Evolutionary conservation across 1,140 invertebrate genomes (phyloP).

Genomic region (Lepidotrigona ventralis): DNA sequence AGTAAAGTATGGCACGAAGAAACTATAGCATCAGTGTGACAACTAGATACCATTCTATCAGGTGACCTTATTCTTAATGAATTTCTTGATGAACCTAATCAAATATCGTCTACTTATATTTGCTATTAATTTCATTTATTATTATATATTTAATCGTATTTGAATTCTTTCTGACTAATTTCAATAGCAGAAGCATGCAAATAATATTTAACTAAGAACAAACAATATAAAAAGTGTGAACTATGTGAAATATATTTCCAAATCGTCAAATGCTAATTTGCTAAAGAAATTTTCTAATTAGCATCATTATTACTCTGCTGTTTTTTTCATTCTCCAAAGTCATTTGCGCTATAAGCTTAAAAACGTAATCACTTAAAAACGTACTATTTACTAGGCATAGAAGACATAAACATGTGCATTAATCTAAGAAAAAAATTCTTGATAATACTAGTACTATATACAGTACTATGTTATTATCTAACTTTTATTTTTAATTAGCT

Average conservation of each 20-base stretch:
- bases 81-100: conserved; percentile 72
- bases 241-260: conserved; percentile 56
- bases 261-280: conserved; percentile 54
- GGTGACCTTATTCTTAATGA: conserved; percentile 83
- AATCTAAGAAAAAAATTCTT: conserved; percentile 35
- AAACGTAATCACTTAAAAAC: conserved; percentile 59
- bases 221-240: conserved; percentile 55
- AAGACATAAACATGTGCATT: conserved; percentile 50
- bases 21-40: conserved; percentile 80
- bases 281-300: conserved; percentile 62
- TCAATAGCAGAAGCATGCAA: conserved; percentile 68
- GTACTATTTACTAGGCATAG: conserved; percentile 59
- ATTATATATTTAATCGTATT: conserved; percentile 20
- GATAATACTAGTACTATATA: not conserved
- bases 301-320: conserved; percentile 42
- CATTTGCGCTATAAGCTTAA: conserved; percentile 68
- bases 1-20: conserved; percentile 73
- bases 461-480: not conserved
- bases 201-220: conserved; percentile 54
- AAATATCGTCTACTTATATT: conserved; percentile 34
- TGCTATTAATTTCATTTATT: conserved; percentile 29
- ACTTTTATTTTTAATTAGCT: not conserved
- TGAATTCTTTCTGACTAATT: conserved; percentile 52
- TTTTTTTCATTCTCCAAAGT: conserved; percentile 60
- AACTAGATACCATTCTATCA: conserved; percentile 86